Conservation (phyloP, 2,113 vertebrate species). For the Porphyrio hochstetteri region DNA sequence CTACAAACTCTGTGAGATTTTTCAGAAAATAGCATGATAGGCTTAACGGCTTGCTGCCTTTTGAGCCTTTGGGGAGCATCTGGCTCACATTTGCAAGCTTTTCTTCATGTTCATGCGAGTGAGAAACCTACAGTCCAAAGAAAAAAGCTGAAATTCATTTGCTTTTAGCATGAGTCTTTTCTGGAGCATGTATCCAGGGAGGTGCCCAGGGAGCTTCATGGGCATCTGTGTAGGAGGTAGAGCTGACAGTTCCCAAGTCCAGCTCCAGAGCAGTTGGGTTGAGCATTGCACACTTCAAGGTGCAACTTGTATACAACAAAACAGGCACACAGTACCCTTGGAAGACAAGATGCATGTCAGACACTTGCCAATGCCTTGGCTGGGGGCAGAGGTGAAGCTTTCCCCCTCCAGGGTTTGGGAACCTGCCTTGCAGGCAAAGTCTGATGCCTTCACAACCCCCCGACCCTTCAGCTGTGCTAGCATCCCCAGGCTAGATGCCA, state of each 20-base stretch:
- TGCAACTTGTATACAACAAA: not conserved
- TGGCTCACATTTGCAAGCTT: not conserved
- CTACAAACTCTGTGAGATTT: not conserved
- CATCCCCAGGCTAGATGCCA: not conserved
- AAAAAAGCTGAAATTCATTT: not conserved
- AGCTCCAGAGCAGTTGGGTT: not conserved
- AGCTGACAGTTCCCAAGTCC: not conserved
- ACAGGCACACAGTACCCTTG: not conserved
- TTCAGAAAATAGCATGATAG: not conserved
- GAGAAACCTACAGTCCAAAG: not conserved
- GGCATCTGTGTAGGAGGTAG: not conserved
- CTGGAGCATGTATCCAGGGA: not conserved
- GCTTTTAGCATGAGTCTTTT: not conserved
- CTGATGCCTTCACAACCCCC: not conserved
- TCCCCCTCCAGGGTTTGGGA: not conserved
- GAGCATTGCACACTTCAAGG: not conserved
- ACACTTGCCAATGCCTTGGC: not conserved
- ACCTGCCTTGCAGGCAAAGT: not conserved
- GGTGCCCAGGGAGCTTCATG: fast-evolving
- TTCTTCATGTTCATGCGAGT: not conserved
- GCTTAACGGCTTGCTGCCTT: not conserved
- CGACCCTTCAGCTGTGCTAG: not conserved
- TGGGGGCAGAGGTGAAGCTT: not conserved
- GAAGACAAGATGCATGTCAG: fast-evolving
- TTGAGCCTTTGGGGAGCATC: not conserved